Base-by-base conservation (phyloP, 1,140 invertebrate genomes). In the Aricia agestis region DNA sequence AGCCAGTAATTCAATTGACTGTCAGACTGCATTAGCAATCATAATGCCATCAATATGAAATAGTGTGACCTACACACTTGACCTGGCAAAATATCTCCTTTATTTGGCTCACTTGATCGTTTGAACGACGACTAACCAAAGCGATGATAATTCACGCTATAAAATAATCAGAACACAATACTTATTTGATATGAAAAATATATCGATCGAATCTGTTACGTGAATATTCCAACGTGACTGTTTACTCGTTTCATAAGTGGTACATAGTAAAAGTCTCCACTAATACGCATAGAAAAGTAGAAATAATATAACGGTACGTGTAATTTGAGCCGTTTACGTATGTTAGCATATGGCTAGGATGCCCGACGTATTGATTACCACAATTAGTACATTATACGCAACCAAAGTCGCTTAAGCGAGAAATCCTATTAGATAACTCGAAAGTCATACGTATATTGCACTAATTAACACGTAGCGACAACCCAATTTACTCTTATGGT, bases 291-390 rank as follows among this genome's bases (percentile, higher is more conserved):
- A 67, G 57, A 66, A 79, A 76, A 70, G 70, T 57, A 77, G 77
- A 77, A 74, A 68, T 78, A 82, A 76, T 75, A 69, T 90, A 88
- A 90, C 85, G 87, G 85, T 88, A 86, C 77, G 72, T 81, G 81
- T 81, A 86, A 82, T 77, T 74, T 80, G 80, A 88, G 79, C 80
- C 86, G 80, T 81, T 84, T 86, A 82, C 86, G 78, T 81, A 83
- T 79, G 85, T 78, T 83, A 88, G 89, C 89, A 91, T 89, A 89
- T 91, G 89, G 89, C 81, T 78, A 77, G 13, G 69, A 74, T 78
- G 73, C 80, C 72, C 74, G 78, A 75, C 73, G 72, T 83, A 87
- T 84, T 78, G 80, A 86, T 86, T 86, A 81, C 76, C 81, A 81
- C 73, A 79, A 84, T 82, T 85, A 77, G 66, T 69, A 59, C 68